Base-by-base conservation (phyloP, 2,797 vertebrate genomes). In the Eurystomus glaucurus region DNA sequence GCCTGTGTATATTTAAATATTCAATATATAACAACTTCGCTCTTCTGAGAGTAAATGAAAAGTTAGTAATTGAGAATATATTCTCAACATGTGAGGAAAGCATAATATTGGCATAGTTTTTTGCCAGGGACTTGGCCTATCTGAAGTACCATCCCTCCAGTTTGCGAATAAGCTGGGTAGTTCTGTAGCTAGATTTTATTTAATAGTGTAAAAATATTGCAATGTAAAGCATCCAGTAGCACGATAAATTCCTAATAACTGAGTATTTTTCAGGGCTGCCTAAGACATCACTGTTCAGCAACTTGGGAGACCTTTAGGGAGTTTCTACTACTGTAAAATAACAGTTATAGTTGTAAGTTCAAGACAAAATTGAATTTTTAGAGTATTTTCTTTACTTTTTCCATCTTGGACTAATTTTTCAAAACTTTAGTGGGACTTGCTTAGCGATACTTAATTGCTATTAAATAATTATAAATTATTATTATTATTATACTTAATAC, bases 41-140 rank as follows among this genome's bases (percentile, higher is more conserved):
- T 74, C 50, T 75, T 62, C 55, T 54, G 58, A 66, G 77, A 64
- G 25, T 51, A 62, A 75, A 33, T 3, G 17, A 20, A 78, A 86
- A 21, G 7, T 18, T 51, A 35, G 43, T 62, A 45, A 68, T n/a
- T 62, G 29, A 37, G 33, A 48, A 2, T 4, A 8, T 0, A 0
- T 79, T 66, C 60, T 81, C 52, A 18, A 2, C 11, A 6, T 33
- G 19, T 1, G 5, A 43, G 22, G 48, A 39, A 45, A 39, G 39
- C 29, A 14, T 39, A 81, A 57, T 72, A 21, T 29, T 12, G 10
- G 39, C 4, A 3, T 41, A 3, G 22, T 39, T 83, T 80, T 75
- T 52, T 70, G 12, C 28, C 9, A 33, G 58, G 43, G 41, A 69
- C 35, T 8, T 3, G 3, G 31, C 28, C 8, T 43, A 37, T 19